Evolutionary conservation across 2,797 vertebrate genomes (phyloP).

Genomic region (Gadopsis bispinosus): DNA sequence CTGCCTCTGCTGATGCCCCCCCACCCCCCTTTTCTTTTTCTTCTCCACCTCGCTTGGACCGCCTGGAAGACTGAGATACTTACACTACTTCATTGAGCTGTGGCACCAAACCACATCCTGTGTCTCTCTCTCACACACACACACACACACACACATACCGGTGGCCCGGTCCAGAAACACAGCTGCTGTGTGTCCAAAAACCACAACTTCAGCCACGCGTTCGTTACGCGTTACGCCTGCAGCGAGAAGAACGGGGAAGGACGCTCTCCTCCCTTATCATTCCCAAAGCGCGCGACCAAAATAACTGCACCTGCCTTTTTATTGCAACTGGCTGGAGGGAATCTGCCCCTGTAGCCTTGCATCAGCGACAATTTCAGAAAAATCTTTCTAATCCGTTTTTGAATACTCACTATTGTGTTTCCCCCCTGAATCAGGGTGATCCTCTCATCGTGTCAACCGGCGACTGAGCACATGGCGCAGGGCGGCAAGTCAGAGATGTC

Average conservation of each 20-base stretch:
- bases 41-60: conserved; percentile 59
- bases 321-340: background rate
- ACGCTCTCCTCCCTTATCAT: conserved; percentile 67
- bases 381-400: background rate
- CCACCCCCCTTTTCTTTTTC: conserved; percentile 18
- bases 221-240: conserved; percentile 52
- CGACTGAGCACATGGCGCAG: conserved; percentile 84
- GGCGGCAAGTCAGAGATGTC: conserved; percentile 53
- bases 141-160: background rate
- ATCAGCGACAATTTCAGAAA: background rate
- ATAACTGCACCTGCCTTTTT: conserved; percentile 46
- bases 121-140: conserved; percentile 23
- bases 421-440: conserved; percentile 75
- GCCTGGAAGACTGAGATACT: conserved; percentile 56
- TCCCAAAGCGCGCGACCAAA: conserved; percentile 22
- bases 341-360: background rate
- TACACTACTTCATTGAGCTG: conserved; percentile 44
- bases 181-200: conserved; percentile 36
- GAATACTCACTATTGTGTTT: conserved; percentile 72
- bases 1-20: conserved; percentile 40
- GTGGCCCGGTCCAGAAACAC: conserved; percentile 56
- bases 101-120: conserved; percentile 55
- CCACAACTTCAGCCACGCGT: conserved; percentile 70
- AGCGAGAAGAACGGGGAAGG: conserved; percentile 55
- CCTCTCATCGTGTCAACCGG: conserved; percentile 76